A percentile compares a stretch with the other conserved stretches of the same genome.
phyloP scores from a whole-genome alignment of 2,113 vertebrate species.

The Fukomys damarensis region DNA sequence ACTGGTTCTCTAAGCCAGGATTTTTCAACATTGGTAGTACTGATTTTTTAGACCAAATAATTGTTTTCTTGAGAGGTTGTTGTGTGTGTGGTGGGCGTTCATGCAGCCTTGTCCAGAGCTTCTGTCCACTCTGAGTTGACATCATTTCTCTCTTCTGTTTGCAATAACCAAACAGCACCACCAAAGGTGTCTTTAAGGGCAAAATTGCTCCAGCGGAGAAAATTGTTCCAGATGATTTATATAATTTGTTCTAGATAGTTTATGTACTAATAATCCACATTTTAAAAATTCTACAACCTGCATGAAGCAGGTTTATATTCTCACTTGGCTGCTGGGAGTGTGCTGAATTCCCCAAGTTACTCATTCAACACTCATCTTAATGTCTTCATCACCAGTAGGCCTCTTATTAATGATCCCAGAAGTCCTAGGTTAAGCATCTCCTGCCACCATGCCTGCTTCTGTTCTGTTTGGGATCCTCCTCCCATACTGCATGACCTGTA shows the following conservation, averaged over 20 bases:
- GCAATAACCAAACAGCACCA: neutral
- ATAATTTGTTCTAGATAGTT: neutral
- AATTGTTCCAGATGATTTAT: neutral
- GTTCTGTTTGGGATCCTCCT: neutral
- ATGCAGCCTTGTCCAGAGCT: neutral
- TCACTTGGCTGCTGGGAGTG: neutral
- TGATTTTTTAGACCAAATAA: neutral
- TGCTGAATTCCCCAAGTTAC: neutral
- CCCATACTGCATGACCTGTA: neutral
- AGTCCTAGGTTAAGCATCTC: neutral
- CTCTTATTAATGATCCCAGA: neutral
- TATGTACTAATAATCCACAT: neutral
- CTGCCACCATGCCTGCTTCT: neutral
- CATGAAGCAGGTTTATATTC: neutral
- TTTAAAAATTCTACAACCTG: neutral
- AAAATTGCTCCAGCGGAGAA: neutral
- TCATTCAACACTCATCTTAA: neutral
- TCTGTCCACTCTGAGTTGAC: neutral
- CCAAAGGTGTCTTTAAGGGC: neutral
- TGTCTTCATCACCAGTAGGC: neutral
- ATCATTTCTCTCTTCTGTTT: neutral
- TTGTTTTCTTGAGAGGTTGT: neutral
- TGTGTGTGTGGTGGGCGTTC: neutral
- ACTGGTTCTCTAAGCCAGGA: neutral
- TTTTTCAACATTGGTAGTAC: neutral